phyloP scores from a whole-genome alignment of 2,113 vertebrate genomes.

The Anolis sagrei region DNA sequence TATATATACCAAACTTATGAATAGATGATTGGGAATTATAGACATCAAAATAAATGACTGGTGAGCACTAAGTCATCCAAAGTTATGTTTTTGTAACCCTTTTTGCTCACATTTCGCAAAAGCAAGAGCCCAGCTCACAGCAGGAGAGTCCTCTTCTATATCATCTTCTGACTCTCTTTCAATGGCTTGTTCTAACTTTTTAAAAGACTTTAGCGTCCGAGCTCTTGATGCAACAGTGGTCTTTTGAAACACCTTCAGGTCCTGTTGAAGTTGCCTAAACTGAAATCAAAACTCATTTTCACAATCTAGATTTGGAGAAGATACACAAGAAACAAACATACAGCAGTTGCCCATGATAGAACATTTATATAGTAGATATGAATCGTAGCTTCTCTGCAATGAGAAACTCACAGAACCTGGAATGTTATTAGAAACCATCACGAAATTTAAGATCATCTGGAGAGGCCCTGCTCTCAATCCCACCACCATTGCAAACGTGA shows the following conservation, averaged over 20 bases:
- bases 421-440: too few species aligned
- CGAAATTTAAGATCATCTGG: too few species aligned
- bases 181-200: constrained; percentile 1
- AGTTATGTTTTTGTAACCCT: background rate
- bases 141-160: background rate
- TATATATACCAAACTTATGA: background rate
- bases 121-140: constrained; percentile 5
- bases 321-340: too few species aligned
- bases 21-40: too few species aligned
- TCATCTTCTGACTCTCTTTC: constrained; percentile 9
- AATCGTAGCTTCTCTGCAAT: too few species aligned
- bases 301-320: constrained; percentile 8
- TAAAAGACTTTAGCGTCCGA: constrained; percentile 48
- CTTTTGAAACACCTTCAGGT: constrained; percentile 54
- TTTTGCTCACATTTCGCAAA: constrained; percentile 23
- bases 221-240: constrained; percentile 50
- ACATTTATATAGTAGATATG: too few species aligned
- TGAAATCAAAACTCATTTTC: constrained; percentile 13
- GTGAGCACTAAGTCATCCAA: background rate
- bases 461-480: too few species aligned
- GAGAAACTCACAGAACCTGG: too few species aligned
- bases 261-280: constrained; percentile 48
- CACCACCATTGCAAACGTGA: too few species aligned
- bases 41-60: background rate
- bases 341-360: too few species aligned